Conservation (phyloP, 2,113 vertebrate genomes). For the Aspidoscelis tigris region DNA sequence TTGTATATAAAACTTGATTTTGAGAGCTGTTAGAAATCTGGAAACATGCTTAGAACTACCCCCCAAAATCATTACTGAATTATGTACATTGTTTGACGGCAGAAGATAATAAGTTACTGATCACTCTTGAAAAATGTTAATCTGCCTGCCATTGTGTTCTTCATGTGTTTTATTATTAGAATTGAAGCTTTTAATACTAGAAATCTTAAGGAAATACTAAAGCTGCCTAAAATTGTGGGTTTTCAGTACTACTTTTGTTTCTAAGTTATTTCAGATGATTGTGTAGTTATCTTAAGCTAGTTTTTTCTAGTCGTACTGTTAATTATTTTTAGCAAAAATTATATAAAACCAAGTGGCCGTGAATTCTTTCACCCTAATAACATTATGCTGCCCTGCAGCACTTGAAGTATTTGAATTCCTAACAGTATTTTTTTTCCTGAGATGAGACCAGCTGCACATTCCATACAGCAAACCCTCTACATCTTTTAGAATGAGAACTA, state of each 20-base stretch:
- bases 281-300: not conserved
- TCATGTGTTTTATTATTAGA: constrained; percentile 25
- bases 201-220: constrained; percentile 18
- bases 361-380: not conserved
- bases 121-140: constrained; percentile 8
- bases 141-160: constrained; percentile 13
- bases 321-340: constrained; percentile 2
- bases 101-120: not conserved
- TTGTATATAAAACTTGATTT: constrained; percentile 27
- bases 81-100: constrained; percentile 6
- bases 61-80: not conserved
- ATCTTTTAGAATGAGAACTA: not conserved
- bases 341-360: not conserved
- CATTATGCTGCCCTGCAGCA: not conserved
- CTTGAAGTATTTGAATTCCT: not conserved
- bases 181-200: constrained; percentile 19
- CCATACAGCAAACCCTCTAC: too few relatives aligned
- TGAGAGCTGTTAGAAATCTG: constrained; percentile 3
- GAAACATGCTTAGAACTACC: constrained; percentile 8
- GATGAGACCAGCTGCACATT: too few relatives aligned
- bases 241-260: constrained; percentile 24
- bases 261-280: not conserved
- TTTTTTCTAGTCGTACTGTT: not conserved
- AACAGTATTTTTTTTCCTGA: too few relatives aligned
- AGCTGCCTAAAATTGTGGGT: constrained; percentile 9